Percentiles rank a stretch among this genome's conserved stretches.
Evolutionary conservation across 2,888 invertebrate species (phyloP).

Genomic region (Xestia xanthographa): DNA sequence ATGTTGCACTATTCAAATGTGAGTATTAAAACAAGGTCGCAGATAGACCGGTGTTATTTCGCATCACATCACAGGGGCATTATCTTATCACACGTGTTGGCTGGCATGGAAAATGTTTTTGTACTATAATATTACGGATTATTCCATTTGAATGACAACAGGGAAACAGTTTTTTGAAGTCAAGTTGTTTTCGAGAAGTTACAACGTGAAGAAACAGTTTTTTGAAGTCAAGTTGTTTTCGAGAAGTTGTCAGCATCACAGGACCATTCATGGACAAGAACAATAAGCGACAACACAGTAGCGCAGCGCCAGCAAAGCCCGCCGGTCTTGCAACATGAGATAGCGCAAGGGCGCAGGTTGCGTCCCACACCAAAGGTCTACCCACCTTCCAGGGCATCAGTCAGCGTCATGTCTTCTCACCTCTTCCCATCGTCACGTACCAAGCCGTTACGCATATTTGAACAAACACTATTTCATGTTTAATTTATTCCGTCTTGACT

Average conservation of each 20-base stretch:
- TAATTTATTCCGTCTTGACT: constrained; percentile 24
- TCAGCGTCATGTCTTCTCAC: background rate
- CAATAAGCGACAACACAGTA: background rate
- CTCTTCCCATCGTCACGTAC: background rate
- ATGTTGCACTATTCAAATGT: background rate
- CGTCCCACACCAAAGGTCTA: background rate
- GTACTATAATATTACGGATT: too few relatives aligned
- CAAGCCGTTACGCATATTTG: background rate
- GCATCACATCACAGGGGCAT: constrained; percentile 10
- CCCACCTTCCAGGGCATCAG: background rate
- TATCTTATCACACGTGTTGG: constrained; percentile 42
- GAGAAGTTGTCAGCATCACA: background rate
- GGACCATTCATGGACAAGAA: background rate
- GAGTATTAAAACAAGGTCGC: constrained; percentile 40
- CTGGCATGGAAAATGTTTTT: background rate
- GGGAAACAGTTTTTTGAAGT: background rate
- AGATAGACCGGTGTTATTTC: constrained; percentile 25
- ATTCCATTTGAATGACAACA: background rate
- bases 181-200: background rate
- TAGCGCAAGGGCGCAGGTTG: background rate
- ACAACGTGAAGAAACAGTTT: too few relatives aligned
- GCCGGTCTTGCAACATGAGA: background rate
- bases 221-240: background rate
- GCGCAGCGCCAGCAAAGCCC: background rate
- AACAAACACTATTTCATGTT: constrained; percentile 17